These are phyloP conservation scores for Sinocyclocheilus grahami DNA, from an alignment of 2,113 vertebrate genomes.

Conservation along the genomic window DNA sequence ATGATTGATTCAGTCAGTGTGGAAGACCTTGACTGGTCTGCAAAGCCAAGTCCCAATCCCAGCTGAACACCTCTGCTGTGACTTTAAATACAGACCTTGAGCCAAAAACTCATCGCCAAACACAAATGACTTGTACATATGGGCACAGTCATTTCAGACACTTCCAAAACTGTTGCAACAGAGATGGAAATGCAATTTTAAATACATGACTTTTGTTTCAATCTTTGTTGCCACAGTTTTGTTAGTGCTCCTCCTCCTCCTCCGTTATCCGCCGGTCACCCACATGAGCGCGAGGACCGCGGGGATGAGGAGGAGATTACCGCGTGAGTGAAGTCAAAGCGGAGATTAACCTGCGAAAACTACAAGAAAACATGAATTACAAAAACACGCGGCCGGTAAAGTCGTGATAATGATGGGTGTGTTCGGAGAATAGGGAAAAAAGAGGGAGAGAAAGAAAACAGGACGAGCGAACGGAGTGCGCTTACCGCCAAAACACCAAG, in stretches of 20 bases:
- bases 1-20: too few relatives aligned
- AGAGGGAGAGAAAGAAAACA: not conserved
- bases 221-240: too few relatives aligned
- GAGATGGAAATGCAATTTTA: too few relatives aligned
- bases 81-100: too few relatives aligned
- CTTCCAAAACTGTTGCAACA: too few relatives aligned
- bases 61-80: too few relatives aligned
- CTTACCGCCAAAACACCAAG: not conserved
- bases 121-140: too few relatives aligned
- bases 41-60: too few relatives aligned
- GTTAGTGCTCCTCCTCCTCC: not conserved
- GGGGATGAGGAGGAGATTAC: conserved; percentile 55
- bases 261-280: conserved; percentile 46
- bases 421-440: not conserved
- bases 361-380: conserved; percentile 4
- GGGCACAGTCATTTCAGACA: too few relatives aligned
- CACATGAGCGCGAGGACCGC: conserved; percentile 67
- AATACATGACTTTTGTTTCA: too few relatives aligned
- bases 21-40: too few relatives aligned
- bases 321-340: conserved; percentile 1
- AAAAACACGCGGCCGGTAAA: not conserved
- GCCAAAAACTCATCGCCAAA: too few relatives aligned
- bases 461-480: not conserved
- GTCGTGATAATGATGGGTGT: not conserved
- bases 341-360: conserved; percentile 17